These are phyloP conservation scores for Lordiphosa mommai DNA, from an alignment of 1,140 invertebrate species.

Conservation along the genomic window DNA sequence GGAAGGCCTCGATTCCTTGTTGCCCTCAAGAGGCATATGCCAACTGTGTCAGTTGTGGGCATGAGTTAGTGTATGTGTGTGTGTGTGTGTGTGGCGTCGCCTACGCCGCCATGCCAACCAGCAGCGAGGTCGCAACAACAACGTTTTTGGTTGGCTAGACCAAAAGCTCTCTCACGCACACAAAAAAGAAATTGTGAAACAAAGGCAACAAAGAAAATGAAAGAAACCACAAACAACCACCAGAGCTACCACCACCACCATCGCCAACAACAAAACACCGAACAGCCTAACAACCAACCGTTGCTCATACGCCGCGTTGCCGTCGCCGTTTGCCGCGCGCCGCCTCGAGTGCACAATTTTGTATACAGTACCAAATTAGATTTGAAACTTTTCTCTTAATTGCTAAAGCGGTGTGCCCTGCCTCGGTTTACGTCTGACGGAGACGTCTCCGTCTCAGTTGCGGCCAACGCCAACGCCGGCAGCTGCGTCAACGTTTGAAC, in stretches of 20 bases:
- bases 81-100: slow-evolving; percentile 26
- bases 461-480: slow-evolving; percentile 22
- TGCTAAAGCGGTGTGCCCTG: slow-evolving; percentile 37
- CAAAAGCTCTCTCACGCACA: slow-evolving; percentile 46
- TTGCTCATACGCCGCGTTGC: slow-evolving; percentile 48
- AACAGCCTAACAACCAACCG: slow-evolving; percentile 13
- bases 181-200: slow-evolving; percentile 67
- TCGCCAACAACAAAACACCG: slow-evolving; percentile 11
- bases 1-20: background rate
- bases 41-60: slow-evolving; percentile 63
- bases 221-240: slow-evolving; percentile 72
- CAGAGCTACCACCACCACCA: slow-evolving; percentile 23
- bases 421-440: background rate
- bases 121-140: slow-evolving; percentile 69
- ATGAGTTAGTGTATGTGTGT: slow-evolving; percentile 9
- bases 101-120: slow-evolving; percentile 71
- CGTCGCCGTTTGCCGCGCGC: slow-evolving; percentile 13
- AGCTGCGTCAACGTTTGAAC: slow-evolving; percentile 13
- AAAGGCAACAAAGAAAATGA: slow-evolving; percentile 77
- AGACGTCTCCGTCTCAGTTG: slow-evolving; percentile 3
- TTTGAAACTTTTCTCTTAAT: slow-evolving; percentile 80
- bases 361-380: slow-evolving; percentile 79
- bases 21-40: slow-evolving; percentile 33
- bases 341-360: slow-evolving; percentile 77
- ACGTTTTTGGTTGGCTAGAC: slow-evolving; percentile 73